These are phyloP conservation scores for Remorina albescens DNA, from an alignment of 2,797 vertebrate species.

Conservation along the genomic window DNA sequence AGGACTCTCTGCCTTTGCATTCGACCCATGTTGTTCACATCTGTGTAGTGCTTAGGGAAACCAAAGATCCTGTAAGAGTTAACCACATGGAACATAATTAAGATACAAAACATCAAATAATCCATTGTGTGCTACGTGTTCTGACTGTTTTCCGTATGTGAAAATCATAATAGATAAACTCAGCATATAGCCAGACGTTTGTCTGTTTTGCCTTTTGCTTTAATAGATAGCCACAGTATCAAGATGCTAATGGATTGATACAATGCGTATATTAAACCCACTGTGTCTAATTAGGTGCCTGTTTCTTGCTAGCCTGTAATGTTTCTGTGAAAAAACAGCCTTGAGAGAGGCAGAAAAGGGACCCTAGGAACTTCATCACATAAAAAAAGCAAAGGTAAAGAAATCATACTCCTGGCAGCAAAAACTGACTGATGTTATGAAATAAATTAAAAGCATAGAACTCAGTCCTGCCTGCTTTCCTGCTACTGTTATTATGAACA, in stretches of 20 bases:
- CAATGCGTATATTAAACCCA: not conserved
- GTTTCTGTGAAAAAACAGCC: not conserved
- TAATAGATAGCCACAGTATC: not conserved
- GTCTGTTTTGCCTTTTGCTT: not conserved
- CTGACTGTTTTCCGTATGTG: not conserved
- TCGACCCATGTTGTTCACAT: slow-evolving; percentile 91
- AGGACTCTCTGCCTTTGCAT: slow-evolving; percentile 91
- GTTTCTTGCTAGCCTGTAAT: not conserved
- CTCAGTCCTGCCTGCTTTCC: not conserved
- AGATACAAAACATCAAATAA: not conserved
- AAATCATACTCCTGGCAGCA: not conserved
- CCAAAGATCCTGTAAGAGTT: slow-evolving; percentile 90
- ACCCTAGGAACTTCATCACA: not conserved
- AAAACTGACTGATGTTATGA: not conserved
- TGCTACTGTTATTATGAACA: not conserved
- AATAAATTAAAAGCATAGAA: not conserved
- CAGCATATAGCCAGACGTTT: not conserved
- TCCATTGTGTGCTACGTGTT: not conserved
- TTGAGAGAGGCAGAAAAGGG: not conserved
- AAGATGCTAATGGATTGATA: not conserved
- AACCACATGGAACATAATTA: not conserved
- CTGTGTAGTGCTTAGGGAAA: slow-evolving; percentile 95
- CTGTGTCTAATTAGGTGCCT: not conserved
- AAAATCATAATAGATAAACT: too few species aligned
- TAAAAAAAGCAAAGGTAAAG: not conserved